Percentiles rank a stretch among this genome's conserved stretches.
Evolutionary conservation across 2,113 vertebrate genomes (phyloP).

Genomic region (Papio anubis): DNA sequence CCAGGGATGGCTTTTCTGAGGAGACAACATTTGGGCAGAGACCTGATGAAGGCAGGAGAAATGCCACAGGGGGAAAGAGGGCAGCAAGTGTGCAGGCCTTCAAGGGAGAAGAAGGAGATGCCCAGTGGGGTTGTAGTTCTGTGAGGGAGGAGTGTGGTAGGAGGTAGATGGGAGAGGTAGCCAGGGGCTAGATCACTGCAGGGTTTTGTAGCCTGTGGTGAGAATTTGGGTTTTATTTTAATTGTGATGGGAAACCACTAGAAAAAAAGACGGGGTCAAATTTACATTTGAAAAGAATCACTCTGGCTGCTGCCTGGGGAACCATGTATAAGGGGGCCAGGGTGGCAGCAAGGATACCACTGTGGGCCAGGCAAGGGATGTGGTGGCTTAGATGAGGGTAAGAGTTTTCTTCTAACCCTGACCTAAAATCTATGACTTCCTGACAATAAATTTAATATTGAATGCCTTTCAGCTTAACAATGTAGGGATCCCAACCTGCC

Average conservation of each 20-base stretch:
- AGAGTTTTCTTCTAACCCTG: neutral
- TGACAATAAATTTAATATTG: conserved; percentile 54
- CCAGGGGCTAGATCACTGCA: neutral
- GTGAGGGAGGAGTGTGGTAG: neutral
- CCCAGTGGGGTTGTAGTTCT: neutral
- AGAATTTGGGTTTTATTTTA: conserved; percentile 28
- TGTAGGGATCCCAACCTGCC: conserved; percentile 63
- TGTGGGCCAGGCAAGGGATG: neutral
- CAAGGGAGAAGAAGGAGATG: too few species aligned
- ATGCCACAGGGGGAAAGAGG: neutral
- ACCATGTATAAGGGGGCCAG: neutral
- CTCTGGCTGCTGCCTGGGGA: neutral
- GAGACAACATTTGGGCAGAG: neutral
- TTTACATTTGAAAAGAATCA: conserved; percentile 40
- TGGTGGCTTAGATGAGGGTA: neutral
- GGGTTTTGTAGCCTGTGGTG: neutral
- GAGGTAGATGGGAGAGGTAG: neutral
- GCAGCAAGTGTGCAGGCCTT: neutral
- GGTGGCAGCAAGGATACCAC: neutral
- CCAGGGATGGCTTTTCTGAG: neutral
- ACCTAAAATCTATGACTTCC: conserved; percentile 52
- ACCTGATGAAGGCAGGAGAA: neutral
- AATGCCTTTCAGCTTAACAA: conserved; percentile 52
- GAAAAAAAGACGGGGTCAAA: neutral
- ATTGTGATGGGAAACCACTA: neutral